Base-by-base conservation (phyloP, 2,113 vertebrate species). In the Ceratotherium simum region DNA sequence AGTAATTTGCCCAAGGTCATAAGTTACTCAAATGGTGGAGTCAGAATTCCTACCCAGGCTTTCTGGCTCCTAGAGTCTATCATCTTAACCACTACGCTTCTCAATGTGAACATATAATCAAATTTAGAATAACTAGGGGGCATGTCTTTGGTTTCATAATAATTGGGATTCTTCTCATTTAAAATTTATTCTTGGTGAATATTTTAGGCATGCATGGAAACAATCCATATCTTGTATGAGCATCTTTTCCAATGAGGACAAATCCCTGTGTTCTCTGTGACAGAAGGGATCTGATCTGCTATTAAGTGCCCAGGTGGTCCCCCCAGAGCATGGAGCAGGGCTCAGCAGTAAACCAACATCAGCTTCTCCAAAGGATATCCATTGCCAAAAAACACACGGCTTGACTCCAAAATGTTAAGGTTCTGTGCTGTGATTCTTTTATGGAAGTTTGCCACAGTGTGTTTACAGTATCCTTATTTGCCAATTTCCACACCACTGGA, bases 231-330 rank as follows among this genome's bases (percentile, higher is more conserved):
- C 58, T 70, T 82, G 70, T 58, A 54, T 72, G 39, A 36, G 36
- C 78, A 3, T 72, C 73, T 95, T 82, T 92, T 87, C 48, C 60
- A 90, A 27, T 42, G 82, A 81, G 81, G 64, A 95, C n/a, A 82
- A 90, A 88, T 75, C 20, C 13, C 39, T n/a, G 69, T 48, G 51
- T 96, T 91, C 90, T 95, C 33, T 76, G 9, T 8, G 42, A 92
- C 21, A 42, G 65, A 20, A 96, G 39, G 42, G 62, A 67, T 48
- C 51, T 70, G 82, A 70, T 67, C 56, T 46, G 70, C 33, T 64
- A 17, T 10, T 12, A 14, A 75, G 64, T 51, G 94, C 14, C 78
- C n/a, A 76, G 70, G 48, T 69, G 70, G 76, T 75, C 12, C 29
- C 33, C 20, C 42, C 8, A 67, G 82, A 79, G 23, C 51, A 33